These are phyloP conservation scores for Palloptera scutellata DNA, from an alignment of 2,888 invertebrate species.

Conservation along the genomic window DNA sequence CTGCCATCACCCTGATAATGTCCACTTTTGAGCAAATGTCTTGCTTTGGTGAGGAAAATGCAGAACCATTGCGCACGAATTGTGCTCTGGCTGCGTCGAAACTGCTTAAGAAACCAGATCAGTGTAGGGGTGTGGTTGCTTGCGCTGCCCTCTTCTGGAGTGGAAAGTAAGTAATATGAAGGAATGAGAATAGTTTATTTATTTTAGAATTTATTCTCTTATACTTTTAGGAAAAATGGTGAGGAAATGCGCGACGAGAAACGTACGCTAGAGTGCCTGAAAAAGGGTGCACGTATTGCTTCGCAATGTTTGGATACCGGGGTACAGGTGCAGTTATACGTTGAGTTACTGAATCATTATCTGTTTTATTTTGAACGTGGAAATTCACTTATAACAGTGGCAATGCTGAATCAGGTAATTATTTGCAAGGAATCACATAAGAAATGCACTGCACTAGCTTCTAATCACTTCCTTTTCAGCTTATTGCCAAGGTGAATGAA, in stretches of 20 bases:
- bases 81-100: slow-evolving; percentile 96
- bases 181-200: background rate
- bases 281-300: slow-evolving; percentile 91
- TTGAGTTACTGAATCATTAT: slow-evolving; percentile 93
- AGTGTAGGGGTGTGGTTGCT: slow-evolving; percentile 91
- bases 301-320: slow-evolving; percentile 97
- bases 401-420: slow-evolving; percentile 68
- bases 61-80: slow-evolving; percentile 93
- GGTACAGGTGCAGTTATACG: slow-evolving; percentile 94
- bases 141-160: slow-evolving; percentile 99
- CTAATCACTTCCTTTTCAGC: slow-evolving; percentile 65
- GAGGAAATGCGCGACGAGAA: slow-evolving; percentile 86
- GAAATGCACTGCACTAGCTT: background rate
- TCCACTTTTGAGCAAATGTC: slow-evolving; percentile 94
- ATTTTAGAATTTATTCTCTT: background rate
- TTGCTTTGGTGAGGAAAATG: slow-evolving; percentile 96
- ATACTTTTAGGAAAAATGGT: slow-evolving; percentile 59
- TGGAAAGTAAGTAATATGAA: slow-evolving; percentile 68
- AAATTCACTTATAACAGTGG: slow-evolving; percentile 70
- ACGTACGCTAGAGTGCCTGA: slow-evolving; percentile 91
- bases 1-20: slow-evolving; percentile 94
- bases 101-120: slow-evolving; percentile 96
- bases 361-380: slow-evolving; percentile 92
- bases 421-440: background rate
- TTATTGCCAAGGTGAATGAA: slow-evolving; percentile 91